Evolutionary conservation across 2,113 vertebrate species (phyloP), one percentile per base, ranked within the genome.

Genomic region (Cygnus atratus): DNA sequence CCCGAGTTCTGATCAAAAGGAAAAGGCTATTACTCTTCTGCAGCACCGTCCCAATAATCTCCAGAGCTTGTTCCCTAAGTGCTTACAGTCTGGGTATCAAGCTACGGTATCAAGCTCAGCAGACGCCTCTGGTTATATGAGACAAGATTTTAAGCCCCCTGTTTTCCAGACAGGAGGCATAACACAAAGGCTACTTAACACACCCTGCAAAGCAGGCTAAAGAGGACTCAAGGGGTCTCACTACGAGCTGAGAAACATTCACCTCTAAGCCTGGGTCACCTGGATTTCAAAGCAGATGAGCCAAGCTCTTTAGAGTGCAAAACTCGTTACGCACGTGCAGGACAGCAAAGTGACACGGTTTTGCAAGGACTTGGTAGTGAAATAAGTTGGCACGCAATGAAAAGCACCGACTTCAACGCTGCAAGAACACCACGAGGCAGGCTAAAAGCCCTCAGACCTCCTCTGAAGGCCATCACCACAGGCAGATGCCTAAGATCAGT

Each of bases 51-150:
- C 78, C 65, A 44, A 4, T 71, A 67, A 67, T 71, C 87, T 72
- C 9, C 67, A 29, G 94, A 76, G 84, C 80, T 52, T n/a, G 31
- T 58, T 25, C 54, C 39, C 72, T 8, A 50, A 66, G 84, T 21
- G 74, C 74, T 81, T 31, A 29, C 58, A 73, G 84, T n/a, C 80
- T 61, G 87, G 46, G 93, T 86, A 93, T 91, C 91, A 91, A 81
- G 70, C 87, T 61, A 66, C 21, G 59, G 84, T 93, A 84, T 84
- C 87, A 80, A 76, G 74, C 91, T 84, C 91, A 88, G 91, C 91
- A 95, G 84, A 84, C 80, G 91, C 84, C 70, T 55, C 91, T 72
- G 91, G 94, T 80, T 81, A 37, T 16, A 57, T 76, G 91, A 95
- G 94, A 88, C 63, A 88, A 61, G 91, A 76, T 55, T 76, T 95